Base-by-base conservation (phyloP, 2,888 invertebrate species). In the Ennomos quercinarius region DNA sequence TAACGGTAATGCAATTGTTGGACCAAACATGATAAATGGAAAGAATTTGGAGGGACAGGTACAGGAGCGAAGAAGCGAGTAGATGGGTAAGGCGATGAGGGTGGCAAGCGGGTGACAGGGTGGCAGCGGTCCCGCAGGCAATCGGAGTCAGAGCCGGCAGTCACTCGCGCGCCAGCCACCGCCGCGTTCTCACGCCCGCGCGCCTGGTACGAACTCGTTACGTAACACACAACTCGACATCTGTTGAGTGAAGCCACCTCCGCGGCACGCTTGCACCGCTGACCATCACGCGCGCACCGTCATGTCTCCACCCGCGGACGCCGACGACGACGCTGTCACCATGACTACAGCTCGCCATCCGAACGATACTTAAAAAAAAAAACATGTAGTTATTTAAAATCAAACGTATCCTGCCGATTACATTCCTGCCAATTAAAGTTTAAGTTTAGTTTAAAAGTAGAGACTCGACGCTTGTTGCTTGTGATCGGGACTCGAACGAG, bases 201-300 rank as follows among this genome's bases (percentile, higher is more conserved):
- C 80, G 80, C 70, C 66, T 82, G 84, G 83, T 84, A 82, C 82
- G 78, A 66, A 64, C 67, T 67, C 71, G 81, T 90, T 90, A 87
- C 89, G 88, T 89, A 89, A 90, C 83, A 73, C 65, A 56, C 70
- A 78, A 78, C 77, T 77, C 86, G 82, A 80, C 89, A 89, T 86
- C 89, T 90, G 91, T 91, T 90, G 90, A 89, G 87, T 82, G 83
- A 73, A 49, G 73, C 70, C 75, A 73, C 47, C 80, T 70, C 76
- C 80, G 83, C 83, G 83, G 73, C 88, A 87, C 89, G 90, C 90
- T 90, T 89, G 68, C 85, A 87, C 87, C 80, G 86, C 89, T 81
- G 76, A 71, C 80, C 85, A 85, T 81, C 71, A 63, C 81, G 83
- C 80, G 81, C 80, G 82, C 88, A 83, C 83, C 74, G 81, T 67